These are phyloP conservation scores for Chromis chromis DNA, from an alignment of 2,797 vertebrate species.

Conservation along the genomic window DNA sequence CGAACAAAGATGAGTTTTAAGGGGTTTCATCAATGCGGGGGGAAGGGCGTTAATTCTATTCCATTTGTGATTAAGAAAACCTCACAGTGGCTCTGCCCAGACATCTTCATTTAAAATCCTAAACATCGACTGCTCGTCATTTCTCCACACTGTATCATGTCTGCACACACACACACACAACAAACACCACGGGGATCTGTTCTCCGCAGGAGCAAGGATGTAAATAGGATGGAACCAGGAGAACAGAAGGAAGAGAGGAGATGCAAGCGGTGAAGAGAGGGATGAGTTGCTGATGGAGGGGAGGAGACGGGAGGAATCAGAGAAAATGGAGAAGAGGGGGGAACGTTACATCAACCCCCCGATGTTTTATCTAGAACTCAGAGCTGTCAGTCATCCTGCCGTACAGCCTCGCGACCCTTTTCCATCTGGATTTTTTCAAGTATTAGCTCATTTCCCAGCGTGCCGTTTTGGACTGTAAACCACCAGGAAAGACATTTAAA, in stretches of 20 bases:
- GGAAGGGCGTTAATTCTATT: too few species aligned
- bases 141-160: too few species aligned
- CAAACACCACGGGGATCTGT: slow-evolving; percentile 23
- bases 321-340: slow-evolving; percentile 34
- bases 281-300: slow-evolving; percentile 28
- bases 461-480: too few species aligned
- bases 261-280: slow-evolving; percentile 7
- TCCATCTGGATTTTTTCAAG: neutral
- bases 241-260: slow-evolving; percentile 18
- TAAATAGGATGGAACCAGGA: slow-evolving; percentile 47
- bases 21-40: too few species aligned
- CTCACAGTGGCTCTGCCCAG: too few species aligned
- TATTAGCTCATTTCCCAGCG: neutral
- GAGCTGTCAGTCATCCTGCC: slow-evolving; percentile 39
- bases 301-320: slow-evolving; percentile 39
- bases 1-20: too few species aligned
- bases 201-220: slow-evolving; percentile 29
- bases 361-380: slow-evolving; percentile 40
- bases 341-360: slow-evolving; percentile 46
- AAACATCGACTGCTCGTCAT: too few species aligned
- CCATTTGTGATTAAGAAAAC: too few species aligned
- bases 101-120: neutral
- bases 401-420: neutral
- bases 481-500: too few species aligned
- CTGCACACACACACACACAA: neutral